These are phyloP conservation scores for Agonopterix arenella DNA, from an alignment of 2,888 invertebrate genomes.

Conservation along the genomic window DNA sequence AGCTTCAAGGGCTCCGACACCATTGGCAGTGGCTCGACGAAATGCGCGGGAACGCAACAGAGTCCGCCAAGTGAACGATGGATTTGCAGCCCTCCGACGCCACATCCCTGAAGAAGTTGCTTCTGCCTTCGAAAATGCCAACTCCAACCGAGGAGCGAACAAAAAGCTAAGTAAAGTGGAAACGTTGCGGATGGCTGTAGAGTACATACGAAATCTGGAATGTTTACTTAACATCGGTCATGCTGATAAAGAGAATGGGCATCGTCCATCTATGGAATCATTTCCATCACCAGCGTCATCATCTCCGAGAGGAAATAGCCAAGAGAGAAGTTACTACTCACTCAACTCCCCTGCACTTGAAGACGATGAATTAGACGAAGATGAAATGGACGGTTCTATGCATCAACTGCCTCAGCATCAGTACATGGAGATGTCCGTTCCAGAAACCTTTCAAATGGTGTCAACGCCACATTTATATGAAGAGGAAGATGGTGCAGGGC, in stretches of 20 bases:
- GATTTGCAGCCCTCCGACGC: conserved; percentile 90
- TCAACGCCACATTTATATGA: conserved; percentile 76
- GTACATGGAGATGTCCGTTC: conserved; percentile 77
- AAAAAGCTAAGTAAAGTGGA: conserved; percentile 93
- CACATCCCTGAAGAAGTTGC: conserved; percentile 92
- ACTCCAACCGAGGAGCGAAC: conserved; percentile 80
- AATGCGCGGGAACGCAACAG: conserved; percentile 96
- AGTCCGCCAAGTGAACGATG: conserved; percentile 94
- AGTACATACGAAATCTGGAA: conserved; percentile 90
- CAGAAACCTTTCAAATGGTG: conserved; percentile 80
- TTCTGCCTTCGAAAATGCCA: conserved; percentile 80
- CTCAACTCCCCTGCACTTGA: conserved; percentile 63
- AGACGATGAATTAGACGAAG: conserved; percentile 65
- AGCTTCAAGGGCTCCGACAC: conserved; percentile 78
- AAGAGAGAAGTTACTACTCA: conserved; percentile 68
- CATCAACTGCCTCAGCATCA: conserved; percentile 72
- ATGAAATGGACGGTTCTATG: conserved; percentile 60
- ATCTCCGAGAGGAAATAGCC: conserved; percentile 68
- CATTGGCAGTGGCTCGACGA: conserved; percentile 89
- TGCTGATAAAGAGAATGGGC: conserved; percentile 68
- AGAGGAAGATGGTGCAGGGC: conserved; percentile 77
- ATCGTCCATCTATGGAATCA: conserved; percentile 59
- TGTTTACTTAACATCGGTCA: conserved; percentile 83
- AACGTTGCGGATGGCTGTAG: conserved; percentile 92
- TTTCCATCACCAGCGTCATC: conserved; percentile 73